Conservation (phyloP, 2,797 vertebrate genomes). For the Lepus townsendii region DNA sequence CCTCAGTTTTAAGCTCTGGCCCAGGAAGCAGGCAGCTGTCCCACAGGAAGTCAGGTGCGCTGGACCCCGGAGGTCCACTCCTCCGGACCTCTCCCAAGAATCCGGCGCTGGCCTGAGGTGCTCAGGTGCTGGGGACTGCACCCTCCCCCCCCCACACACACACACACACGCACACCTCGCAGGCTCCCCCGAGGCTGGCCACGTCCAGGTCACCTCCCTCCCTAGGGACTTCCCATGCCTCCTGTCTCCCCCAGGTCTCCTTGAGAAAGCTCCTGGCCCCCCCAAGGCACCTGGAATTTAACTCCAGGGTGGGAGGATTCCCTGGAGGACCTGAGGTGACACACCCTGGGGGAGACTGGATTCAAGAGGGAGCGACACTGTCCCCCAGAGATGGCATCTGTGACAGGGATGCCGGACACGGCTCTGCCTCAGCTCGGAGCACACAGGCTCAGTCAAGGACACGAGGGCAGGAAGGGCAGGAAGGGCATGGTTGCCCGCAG, state of each 20-base stretch:
- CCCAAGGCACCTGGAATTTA: neutral
- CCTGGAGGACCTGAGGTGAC: neutral
- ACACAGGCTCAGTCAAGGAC: too few relatives aligned
- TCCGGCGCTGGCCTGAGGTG: neutral
- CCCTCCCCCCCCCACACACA: too few relatives aligned
- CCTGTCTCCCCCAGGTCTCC: neutral
- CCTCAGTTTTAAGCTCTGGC: neutral
- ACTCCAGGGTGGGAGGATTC: constrained; percentile 8
- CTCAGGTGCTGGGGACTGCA: too few relatives aligned
- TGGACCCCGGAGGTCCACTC: neutral
- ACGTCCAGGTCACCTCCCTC: neutral
- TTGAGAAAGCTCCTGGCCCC: neutral
- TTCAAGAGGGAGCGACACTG: neutral
- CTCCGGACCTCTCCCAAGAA: rapidly evolving
- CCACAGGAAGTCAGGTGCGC: neutral
- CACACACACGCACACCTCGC: too few relatives aligned
- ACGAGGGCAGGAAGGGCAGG: neutral
- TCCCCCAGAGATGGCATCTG: neutral
- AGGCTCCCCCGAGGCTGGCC: neutral
- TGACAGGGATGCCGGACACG: neutral
- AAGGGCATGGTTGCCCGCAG: rapidly evolving
- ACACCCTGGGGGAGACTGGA: neutral
- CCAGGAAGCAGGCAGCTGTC: neutral
- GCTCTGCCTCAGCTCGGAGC: neutral
- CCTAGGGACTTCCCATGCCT: neutral